Conservation (phyloP, 1,140 invertebrate genomes). For the Megalopta genalis region DNA sequence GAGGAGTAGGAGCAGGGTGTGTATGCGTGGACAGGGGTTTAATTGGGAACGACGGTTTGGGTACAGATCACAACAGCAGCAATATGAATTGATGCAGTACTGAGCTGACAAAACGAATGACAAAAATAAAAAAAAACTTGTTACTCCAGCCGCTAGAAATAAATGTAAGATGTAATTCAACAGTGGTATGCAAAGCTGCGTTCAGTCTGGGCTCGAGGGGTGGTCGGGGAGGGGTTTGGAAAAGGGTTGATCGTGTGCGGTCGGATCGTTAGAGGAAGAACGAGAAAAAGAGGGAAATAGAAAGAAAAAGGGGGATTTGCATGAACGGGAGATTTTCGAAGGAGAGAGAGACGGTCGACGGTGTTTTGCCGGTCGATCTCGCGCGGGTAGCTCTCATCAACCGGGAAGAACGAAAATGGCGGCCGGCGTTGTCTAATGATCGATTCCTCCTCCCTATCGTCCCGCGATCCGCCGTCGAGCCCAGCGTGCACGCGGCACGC, state of each 20-base stretch:
- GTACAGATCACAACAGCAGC: constrained; percentile 59
- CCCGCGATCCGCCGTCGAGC: constrained; percentile 34
- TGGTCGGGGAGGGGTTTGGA: neutral
- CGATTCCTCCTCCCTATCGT: neutral
- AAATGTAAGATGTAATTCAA: constrained; percentile 55
- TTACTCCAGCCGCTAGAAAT: constrained; percentile 69
- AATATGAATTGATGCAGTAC: constrained; percentile 69
- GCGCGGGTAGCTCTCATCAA: neutral
- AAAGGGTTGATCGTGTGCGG: neutral
- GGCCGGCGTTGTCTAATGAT: neutral
- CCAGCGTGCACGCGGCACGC: constrained; percentile 21
- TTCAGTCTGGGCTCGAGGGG: constrained; percentile 32
- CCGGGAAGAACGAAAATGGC: neutral
- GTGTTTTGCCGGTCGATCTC: neutral
- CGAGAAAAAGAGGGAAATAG: neutral
- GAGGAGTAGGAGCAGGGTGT: neutral
- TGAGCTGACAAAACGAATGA: constrained; percentile 62
- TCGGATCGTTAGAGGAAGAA: neutral
- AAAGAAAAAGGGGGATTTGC: neutral
- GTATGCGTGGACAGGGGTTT: constrained; percentile 5
- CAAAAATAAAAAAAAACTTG: constrained; percentile 57
- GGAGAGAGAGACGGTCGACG: too few species aligned
- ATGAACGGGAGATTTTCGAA: too few species aligned
- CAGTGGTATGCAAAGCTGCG: constrained; percentile 38
- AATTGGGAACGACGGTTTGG: constrained; percentile 36